Conservation (phyloP, 2,113 vertebrate species). For the Muntiacus muntjak region DNA sequence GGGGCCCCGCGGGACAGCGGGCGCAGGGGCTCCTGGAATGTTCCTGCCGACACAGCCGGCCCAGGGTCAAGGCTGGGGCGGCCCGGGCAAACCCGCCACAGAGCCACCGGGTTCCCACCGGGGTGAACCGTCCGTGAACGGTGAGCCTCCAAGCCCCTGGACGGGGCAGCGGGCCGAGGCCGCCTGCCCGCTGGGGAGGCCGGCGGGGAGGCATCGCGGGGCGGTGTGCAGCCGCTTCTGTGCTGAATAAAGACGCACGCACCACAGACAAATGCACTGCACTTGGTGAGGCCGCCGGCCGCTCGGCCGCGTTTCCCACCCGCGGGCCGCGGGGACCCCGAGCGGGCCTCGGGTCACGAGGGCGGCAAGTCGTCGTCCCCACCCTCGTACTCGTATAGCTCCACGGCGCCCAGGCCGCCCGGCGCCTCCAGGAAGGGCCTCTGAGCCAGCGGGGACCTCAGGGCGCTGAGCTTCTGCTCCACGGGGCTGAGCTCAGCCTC, state of each 20-base stretch:
- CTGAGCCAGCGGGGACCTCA: background rate
- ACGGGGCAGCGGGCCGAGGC: fast-evolving
- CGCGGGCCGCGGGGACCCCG: background rate
- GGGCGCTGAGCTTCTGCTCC: background rate
- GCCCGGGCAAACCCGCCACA: background rate
- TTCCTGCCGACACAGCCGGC: background rate
- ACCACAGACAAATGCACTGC: background rate
- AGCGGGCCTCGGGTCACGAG: background rate
- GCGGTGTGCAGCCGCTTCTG: background rate
- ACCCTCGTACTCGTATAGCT: background rate
- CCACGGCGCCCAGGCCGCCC: background rate
- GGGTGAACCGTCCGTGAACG: fast-evolving
- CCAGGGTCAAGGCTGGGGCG: background rate
- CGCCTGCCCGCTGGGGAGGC: background rate
- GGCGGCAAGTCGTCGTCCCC: background rate
- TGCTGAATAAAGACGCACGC: background rate
- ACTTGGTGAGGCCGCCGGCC: fast-evolving
- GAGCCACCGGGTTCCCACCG: background rate
- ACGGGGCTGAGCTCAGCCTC: background rate
- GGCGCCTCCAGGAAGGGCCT: background rate
- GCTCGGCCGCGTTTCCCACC: background rate
- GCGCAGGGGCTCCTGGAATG: background rate
- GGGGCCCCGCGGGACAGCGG: background rate
- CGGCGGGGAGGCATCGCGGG: background rate
- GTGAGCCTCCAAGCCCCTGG: background rate